Evolutionary conservation across 1,140 invertebrate species (phyloP).

Genomic region (Pentalonia nigronervosa): DNA sequence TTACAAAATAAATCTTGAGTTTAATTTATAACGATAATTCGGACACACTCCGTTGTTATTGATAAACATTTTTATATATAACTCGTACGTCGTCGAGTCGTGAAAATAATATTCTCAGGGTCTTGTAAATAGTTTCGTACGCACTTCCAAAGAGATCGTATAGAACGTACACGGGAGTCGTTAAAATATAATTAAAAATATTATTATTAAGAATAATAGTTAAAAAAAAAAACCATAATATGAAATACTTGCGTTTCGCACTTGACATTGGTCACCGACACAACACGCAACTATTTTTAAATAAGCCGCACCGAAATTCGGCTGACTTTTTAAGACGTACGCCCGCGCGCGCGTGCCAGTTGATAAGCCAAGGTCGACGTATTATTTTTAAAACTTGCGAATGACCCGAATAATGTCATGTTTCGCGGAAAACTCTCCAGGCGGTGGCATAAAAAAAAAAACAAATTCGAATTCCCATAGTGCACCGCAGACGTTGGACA

Average conservation of each 20-base stretch:
- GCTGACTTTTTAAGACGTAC: neutral
- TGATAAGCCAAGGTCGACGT: neutral
- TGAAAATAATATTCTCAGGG: neutral
- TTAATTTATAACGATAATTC: neutral
- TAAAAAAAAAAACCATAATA: constrained; percentile 1
- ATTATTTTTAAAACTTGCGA: constrained; percentile 24
- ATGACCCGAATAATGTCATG: neutral
- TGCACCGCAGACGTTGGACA: neutral
- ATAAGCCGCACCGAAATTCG: constrained; percentile 12
- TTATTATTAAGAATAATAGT: neutral
- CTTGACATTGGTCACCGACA: constrained; percentile 24
- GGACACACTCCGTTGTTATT: neutral
- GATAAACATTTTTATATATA: neutral
- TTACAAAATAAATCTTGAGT: neutral
- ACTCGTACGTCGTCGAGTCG: neutral
- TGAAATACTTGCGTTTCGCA: neutral
- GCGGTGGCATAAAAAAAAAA: neutral
- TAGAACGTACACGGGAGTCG: neutral
- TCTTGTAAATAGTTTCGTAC: neutral
- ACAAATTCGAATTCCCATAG: neutral
- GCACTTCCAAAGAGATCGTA: neutral
- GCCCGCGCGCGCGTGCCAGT: neutral
- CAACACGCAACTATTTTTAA: constrained; percentile 26
- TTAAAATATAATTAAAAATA: constrained; percentile 1
- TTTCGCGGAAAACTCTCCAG: neutral